Evolutionary conservation across 2,113 vertebrate genomes (phyloP).

Genomic region (Haplotaxodon microlepis): DNA sequence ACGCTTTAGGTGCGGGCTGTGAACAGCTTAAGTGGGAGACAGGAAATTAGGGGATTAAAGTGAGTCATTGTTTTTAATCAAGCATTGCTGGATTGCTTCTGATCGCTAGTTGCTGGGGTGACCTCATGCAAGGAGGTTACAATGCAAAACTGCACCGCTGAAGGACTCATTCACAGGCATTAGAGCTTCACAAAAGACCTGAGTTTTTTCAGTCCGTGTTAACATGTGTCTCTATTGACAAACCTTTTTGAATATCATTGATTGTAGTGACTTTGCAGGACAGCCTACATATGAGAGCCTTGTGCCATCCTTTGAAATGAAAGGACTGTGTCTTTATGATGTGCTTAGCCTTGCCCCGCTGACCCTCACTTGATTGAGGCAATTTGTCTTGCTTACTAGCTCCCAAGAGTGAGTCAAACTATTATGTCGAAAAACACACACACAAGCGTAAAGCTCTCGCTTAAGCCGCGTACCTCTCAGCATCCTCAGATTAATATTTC

Average conservation of each 20-base stretch:
- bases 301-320: background rate
- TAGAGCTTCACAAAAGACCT: background rate
- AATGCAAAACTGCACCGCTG: background rate
- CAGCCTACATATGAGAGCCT: background rate
- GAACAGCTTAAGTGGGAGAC: slow-evolving; percentile 16
- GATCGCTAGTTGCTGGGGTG: slow-evolving; percentile 10
- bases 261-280: background rate
- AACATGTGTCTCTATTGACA: background rate
- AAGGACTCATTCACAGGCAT: background rate
- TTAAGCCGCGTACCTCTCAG: slow-evolving; percentile 54
- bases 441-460: slow-evolving; percentile 18
- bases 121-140: slow-evolving; percentile 39
- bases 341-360: background rate
- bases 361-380: slow-evolving; percentile 30
- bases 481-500: slow-evolving; percentile 71
- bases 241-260: background rate
- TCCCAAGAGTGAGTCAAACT: slow-evolving; percentile 39
- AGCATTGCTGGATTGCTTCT: slow-evolving; percentile 1
- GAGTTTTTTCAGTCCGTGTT: background rate
- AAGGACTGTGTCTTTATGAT: background rate
- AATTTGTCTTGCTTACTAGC: slow-evolving; percentile 34
- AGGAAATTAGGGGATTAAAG: slow-evolving; percentile 56
- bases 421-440: slow-evolving; percentile 8
- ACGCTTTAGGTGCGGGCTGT: slow-evolving; percentile 7
- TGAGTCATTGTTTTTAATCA: slow-evolving; percentile 40